A percentile compares a stretch with the other conserved stretches of the same genome.
Evolutionary conservation across 2,113 vertebrate species (phyloP).

Genomic region (Chauna torquata): DNA sequence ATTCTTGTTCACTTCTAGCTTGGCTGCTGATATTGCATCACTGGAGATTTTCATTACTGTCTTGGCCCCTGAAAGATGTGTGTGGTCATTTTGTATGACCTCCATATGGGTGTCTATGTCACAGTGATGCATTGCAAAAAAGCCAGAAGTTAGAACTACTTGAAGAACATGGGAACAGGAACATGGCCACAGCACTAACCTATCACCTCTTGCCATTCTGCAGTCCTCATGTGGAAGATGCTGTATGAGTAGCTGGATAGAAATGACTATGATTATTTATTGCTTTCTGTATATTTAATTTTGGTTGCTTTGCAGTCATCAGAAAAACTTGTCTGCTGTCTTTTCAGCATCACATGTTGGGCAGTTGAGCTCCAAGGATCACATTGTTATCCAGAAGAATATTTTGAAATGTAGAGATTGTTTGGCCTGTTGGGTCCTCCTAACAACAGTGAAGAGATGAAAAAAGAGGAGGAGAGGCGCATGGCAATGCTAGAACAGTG

Average conservation of each 20-base stretch:
- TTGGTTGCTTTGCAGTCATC: neutral
- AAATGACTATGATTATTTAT: neutral
- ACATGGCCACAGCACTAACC: neutral
- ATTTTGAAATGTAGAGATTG: neutral
- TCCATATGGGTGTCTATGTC: neutral
- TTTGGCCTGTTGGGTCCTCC: neutral
- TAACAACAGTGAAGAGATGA: neutral
- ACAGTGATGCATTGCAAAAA: neutral
- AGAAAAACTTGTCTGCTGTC: neutral
- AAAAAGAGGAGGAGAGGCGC: neutral
- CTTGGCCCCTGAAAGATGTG: neutral
- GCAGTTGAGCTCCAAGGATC: neutral
- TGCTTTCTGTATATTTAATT: neutral
- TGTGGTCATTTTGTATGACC: neutral
- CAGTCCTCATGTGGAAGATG: neutral
- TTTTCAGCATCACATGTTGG: neutral
- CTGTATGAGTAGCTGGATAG: neutral
- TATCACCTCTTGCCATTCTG: neutral
- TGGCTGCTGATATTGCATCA: neutral
- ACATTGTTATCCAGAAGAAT: neutral
- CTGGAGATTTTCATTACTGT: neutral
- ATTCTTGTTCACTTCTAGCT: neutral
- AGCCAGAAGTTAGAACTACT: neutral
- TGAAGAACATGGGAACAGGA: rapidly evolving
- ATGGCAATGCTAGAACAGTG: neutral